Conservation (phyloP, 1,140 invertebrate species). For the Brachionus koreanus region DNA sequence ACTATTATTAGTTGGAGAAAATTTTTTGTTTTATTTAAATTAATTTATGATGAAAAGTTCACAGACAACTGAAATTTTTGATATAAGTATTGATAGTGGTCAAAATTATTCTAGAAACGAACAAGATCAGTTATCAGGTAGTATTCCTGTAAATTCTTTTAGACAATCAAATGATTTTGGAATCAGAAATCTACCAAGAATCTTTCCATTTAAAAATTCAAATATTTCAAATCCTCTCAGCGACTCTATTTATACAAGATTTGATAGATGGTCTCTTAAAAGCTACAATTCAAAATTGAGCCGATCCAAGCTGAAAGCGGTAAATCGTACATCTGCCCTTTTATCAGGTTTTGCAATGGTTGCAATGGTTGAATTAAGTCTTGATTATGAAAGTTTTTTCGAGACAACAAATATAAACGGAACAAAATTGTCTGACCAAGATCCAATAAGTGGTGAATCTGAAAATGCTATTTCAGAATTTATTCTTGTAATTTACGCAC, state of each 20-base stretch:
- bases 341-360: conserved; percentile 48
- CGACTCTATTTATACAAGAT: neutral
- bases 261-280: neutral
- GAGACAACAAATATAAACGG: conserved; percentile 2
- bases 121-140: neutral
- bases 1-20: neutral
- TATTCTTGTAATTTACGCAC: conserved; percentile 23
- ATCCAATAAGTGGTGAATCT: neutral
- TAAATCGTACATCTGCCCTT: conserved; percentile 45
- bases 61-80: neutral
- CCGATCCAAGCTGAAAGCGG: conserved; percentile 46
- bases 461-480: neutral
- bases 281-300: conserved; percentile 33
- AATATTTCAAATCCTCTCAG: neutral
- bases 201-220: neutral
- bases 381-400: conserved; percentile 19
- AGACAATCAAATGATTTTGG: neutral
- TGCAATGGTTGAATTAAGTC: conserved; percentile 40
- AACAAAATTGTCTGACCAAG: neutral
- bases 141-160: neutral
- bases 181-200: neutral
- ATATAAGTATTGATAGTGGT: neutral
- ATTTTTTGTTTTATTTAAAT: neutral
- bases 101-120: neutral
- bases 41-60: neutral